A percentile compares a stretch with the other conserved stretches of the same genome.
Evolutionary conservation across 2,888 invertebrate genomes (phyloP).

Genomic region (Andrena dorsata): DNA sequence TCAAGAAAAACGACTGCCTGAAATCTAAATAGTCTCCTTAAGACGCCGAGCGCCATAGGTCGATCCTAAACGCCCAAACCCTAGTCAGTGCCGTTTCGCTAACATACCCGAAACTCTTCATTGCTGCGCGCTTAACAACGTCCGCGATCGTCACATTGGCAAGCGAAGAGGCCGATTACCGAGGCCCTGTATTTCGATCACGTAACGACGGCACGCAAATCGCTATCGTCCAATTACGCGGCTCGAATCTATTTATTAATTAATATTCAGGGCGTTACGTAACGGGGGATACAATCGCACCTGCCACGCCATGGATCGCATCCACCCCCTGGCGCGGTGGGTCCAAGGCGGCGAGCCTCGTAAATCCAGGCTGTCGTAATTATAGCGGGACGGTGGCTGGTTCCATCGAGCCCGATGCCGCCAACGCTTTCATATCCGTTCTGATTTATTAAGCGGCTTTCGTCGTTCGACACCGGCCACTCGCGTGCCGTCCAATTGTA

Average conservation of each 20-base stretch:
- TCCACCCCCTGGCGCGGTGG: conserved; percentile 3
- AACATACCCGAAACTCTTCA: background rate
- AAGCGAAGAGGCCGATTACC: conserved; percentile 7
- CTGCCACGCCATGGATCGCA: conserved; percentile 37
- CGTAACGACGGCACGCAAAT: conserved; percentile 42
- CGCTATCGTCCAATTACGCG: conserved; percentile 53
- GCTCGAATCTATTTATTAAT: conserved; percentile 58
- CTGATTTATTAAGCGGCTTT: conserved; percentile 68
- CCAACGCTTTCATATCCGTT: conserved; percentile 65
- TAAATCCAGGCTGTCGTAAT: conserved; percentile 67
- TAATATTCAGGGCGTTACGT: conserved; percentile 54
- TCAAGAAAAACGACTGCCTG: no score
- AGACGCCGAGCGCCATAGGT: no score
- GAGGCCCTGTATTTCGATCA: conserved; percentile 43
- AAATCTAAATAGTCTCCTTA: no score
- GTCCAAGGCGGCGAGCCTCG: conserved; percentile 57
- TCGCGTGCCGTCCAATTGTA: conserved; percentile 42
- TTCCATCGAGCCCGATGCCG: conserved; percentile 51
- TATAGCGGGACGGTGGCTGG: conserved; percentile 49
- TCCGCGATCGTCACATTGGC: conserved; percentile 4
- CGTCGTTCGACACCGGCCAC: conserved; percentile 43
- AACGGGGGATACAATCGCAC: conserved; percentile 53
- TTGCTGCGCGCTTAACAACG: background rate
- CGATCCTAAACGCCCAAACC: background rate
- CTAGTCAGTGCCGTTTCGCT: no score